These are phyloP conservation scores for Pseudochirops cupreus DNA, from an alignment of 2,797 vertebrate species.

Conservation along the genomic window DNA sequence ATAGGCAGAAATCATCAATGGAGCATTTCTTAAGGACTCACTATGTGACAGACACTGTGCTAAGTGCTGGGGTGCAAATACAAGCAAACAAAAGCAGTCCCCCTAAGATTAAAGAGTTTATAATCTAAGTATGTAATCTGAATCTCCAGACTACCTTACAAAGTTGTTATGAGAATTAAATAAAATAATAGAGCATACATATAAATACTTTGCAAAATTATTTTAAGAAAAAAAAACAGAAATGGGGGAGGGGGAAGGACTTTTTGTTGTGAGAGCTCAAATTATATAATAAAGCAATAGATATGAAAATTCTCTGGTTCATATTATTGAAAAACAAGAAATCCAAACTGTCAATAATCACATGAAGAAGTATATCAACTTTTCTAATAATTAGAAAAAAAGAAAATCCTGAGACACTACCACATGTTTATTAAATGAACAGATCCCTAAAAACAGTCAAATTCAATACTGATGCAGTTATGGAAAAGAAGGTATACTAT, in stretches of 20 bases:
- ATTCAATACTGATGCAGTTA: background rate
- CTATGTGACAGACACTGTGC: background rate
- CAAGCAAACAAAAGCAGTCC: background rate
- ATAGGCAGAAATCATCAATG: background rate
- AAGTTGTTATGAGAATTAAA: background rate
- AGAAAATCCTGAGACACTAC: background rate
- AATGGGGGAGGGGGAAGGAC: background rate
- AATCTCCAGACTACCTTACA: background rate
- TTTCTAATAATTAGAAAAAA: background rate
- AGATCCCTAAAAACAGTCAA: background rate
- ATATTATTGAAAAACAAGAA: background rate
- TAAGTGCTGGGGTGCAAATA: background rate
- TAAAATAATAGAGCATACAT: background rate
- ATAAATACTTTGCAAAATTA: background rate
- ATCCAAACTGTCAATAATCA: background rate
- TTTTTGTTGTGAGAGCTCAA: background rate
- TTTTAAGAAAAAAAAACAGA: background rate
- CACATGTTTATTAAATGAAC: background rate
- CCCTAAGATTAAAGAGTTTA: background rate
- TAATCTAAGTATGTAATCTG: background rate
- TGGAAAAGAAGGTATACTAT: background rate
- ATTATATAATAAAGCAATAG: background rate
- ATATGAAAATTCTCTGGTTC: background rate
- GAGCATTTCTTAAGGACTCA: background rate
- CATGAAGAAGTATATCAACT: background rate